phyloP scores from a whole-genome alignment of 2,113 vertebrate genomes.

The Pollimyrus isidori region DNA sequence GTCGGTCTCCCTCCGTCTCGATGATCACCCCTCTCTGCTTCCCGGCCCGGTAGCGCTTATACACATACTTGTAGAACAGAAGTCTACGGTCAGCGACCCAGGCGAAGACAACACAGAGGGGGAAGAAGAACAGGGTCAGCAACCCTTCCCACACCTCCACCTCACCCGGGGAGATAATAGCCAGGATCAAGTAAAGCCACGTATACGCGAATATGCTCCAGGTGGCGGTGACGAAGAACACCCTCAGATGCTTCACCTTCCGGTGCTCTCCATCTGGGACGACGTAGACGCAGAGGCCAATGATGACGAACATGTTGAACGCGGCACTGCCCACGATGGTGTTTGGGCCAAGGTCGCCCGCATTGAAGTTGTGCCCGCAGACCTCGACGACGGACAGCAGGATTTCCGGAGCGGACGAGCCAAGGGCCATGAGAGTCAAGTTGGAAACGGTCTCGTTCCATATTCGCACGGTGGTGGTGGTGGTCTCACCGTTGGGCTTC shows the following conservation, averaged over 20 bases:
- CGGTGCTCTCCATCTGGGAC: constrained; percentile 86
- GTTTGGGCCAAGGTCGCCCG: constrained; percentile 87
- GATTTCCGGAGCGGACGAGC: constrained; percentile 91
- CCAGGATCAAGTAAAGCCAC: constrained; percentile 94
- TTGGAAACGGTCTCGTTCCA: constrained; percentile 98
- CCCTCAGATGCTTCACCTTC: constrained; percentile 87
- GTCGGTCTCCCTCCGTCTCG: constrained; percentile 83
- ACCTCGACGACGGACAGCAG: constrained; percentile 93
- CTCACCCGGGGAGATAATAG: constrained; percentile 79
- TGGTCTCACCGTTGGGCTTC: constrained; percentile 83
- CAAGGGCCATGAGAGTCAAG: constrained; percentile 91
- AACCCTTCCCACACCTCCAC: constrained; percentile 96
- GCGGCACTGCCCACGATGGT: constrained; percentile 97
- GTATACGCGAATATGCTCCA: constrained; percentile 97
- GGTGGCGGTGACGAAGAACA: constrained; percentile 90
- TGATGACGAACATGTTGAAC: constrained; percentile 98
- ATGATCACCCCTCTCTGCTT: constrained; percentile 88
- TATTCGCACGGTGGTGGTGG: constrained; percentile 82
- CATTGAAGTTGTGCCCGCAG: constrained; percentile 83
- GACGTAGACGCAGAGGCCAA: constrained; percentile 86
- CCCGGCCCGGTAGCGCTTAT: constrained; percentile 85
- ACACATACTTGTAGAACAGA: constrained; percentile 90
- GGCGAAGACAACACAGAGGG: constrained; percentile 84
- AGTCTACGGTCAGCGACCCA: constrained; percentile 91
- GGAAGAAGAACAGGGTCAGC: constrained; percentile 92